These are phyloP conservation scores for Takifugu flavidus DNA, from an alignment of 2,113 vertebrate genomes.

Conservation along the genomic window DNA sequence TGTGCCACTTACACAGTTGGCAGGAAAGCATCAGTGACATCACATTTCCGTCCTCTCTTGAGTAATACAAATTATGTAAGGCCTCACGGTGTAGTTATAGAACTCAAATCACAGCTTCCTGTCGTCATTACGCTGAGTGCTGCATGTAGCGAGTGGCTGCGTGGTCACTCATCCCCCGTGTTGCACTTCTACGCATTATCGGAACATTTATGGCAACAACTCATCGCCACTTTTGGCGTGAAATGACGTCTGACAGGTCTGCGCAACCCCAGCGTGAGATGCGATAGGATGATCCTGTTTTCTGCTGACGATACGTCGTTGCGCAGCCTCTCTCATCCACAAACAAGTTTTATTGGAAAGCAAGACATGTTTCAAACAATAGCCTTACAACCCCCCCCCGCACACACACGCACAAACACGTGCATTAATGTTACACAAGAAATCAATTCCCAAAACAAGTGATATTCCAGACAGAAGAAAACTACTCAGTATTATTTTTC, in stretches of 20 bases:
- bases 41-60: conserved; percentile 22
- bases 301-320: too few relatives aligned
- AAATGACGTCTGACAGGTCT: not conserved
- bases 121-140: conserved; percentile 20
- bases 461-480: too few relatives aligned
- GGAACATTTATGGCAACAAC: conserved; percentile 3
- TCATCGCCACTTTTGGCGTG: not conserved
- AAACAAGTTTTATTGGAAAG: too few relatives aligned
- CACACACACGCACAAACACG: too few relatives aligned
- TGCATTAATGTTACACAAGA: too few relatives aligned
- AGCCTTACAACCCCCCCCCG: too few relatives aligned
- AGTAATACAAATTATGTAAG: conserved; percentile 51
- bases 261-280: not conserved
- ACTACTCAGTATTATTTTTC: not conserved
- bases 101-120: conserved; percentile 28
- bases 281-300: not conserved
- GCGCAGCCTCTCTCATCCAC: too few relatives aligned
- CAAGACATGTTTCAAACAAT: too few relatives aligned
- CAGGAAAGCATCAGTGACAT: conserved; percentile 5
- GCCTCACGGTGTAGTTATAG: conserved; percentile 6
- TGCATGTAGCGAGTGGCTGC: conserved; percentile 2
- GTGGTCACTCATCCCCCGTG: conserved; percentile 10
- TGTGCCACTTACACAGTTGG: conserved; percentile 25
- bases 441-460: too few relatives aligned
- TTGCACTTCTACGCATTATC: conserved; percentile 1